Conservation (phyloP, 1,140 invertebrate genomes). For the Drosophila sp. region DNA sequence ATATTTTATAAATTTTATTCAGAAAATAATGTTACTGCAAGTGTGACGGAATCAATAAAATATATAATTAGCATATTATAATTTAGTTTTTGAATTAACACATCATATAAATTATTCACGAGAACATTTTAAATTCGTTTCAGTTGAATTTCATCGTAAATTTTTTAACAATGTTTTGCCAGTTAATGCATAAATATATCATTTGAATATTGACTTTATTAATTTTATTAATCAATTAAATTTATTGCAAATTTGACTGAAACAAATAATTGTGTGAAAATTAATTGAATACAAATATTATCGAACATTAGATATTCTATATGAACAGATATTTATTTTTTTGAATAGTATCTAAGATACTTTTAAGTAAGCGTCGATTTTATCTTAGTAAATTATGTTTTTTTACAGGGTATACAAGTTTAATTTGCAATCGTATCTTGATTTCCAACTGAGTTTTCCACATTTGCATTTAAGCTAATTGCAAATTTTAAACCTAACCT, state of each 20-base stretch:
- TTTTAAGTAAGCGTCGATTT: too few relatives aligned
- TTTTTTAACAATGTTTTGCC: not conserved
- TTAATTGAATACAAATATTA: not conserved
- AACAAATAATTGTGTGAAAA: not conserved
- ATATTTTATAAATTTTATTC: too few relatives aligned
- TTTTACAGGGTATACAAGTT: conserved; percentile 14
- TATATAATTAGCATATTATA: too few relatives aligned
- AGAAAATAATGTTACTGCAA: too few relatives aligned
- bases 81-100: conserved; percentile 3
- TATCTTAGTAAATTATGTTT: too few relatives aligned
- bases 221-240: conserved; percentile 4
- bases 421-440: conserved; percentile 19
- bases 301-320: too few relatives aligned
- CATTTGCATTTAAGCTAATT: conserved; percentile 49
- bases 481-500: conserved; percentile 34
- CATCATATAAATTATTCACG: conserved; percentile 14
- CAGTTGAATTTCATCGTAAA: not conserved
- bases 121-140: conserved; percentile 8
- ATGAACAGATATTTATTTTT: too few relatives aligned
- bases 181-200: conserved; percentile 6
- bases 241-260: not conserved
- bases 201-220: not conserved
- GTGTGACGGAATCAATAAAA: too few relatives aligned
- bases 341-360: not conserved
- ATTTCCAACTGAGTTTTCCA: not conserved